A percentile compares a stretch with the other conserved stretches of the same genome.
Evolutionary conservation across 2,113 vertebrate species (phyloP).

Genomic region (Philantomba maxwellii): DNA sequence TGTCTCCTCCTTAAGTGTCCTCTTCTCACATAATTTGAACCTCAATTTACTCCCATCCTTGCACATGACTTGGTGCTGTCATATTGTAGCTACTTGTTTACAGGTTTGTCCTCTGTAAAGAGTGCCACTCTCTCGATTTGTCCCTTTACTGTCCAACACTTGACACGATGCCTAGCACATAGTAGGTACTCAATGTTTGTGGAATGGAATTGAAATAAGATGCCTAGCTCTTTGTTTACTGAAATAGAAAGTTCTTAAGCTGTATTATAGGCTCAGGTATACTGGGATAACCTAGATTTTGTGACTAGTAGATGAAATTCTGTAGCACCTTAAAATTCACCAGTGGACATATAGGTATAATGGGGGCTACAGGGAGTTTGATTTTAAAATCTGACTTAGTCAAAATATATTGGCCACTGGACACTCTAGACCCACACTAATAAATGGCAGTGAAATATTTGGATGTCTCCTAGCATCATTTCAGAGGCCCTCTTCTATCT

Average conservation of each 20-base stretch:
- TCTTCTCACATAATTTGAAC: not conserved
- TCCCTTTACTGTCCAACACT: not conserved
- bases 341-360: not conserved
- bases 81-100: rapidly evolving
- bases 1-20: not conserved
- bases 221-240: not conserved
- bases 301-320: not conserved
- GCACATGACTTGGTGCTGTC: not conserved
- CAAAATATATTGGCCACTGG: not conserved
- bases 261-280: not conserved
- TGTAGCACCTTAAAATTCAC: not conserved
- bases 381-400: not conserved
- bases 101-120: not conserved
- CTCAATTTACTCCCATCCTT: not conserved
- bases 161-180: not conserved
- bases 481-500: not conserved
- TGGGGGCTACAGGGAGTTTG: not conserved
- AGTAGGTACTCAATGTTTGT: not conserved
- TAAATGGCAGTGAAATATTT: not conserved
- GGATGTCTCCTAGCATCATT: not conserved
- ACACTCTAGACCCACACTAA: not conserved
- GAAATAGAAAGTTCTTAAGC: not conserved
- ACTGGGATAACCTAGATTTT: not conserved
- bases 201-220: not conserved
- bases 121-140: not conserved